These are phyloP conservation scores for Eubucco bourcierii DNA, from an alignment of 2,113 vertebrate species.

Conservation along the genomic window DNA sequence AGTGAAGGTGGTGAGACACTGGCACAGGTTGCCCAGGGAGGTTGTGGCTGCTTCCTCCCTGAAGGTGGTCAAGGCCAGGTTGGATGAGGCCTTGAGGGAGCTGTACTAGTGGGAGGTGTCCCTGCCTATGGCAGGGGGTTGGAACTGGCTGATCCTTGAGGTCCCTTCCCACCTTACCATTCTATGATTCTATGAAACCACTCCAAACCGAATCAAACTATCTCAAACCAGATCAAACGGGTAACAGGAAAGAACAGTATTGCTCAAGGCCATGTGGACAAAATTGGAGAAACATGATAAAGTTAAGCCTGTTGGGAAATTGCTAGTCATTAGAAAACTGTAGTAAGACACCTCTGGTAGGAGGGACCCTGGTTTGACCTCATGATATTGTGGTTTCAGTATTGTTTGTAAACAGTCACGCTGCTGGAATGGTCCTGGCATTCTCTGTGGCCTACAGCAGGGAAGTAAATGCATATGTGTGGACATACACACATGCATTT, in stretches of 20 bases:
- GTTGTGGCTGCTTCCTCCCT: too few species aligned
- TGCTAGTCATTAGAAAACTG: neutral
- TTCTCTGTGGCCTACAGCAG: neutral
- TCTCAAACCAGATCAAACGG: too few species aligned
- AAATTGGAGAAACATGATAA: neutral
- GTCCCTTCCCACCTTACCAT: too few species aligned
- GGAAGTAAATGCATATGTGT: neutral
- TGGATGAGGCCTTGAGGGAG: too few species aligned
- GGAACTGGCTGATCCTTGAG: too few species aligned
- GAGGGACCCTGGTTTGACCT: neutral
- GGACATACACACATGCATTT: rapidly evolving
- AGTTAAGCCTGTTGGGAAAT: neutral
- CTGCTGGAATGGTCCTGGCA: neutral
- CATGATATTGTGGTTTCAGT: neutral
- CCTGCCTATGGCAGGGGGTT: too few species aligned
- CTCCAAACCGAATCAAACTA: too few species aligned
- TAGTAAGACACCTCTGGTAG: neutral
- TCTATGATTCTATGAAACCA: too few species aligned
- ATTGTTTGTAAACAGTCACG: neutral
- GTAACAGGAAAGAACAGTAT: neutral
- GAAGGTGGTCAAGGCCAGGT: too few species aligned
- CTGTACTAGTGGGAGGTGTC: too few species aligned
- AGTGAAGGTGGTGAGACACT: too few species aligned
- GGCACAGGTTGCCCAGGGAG: too few species aligned
- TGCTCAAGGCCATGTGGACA: neutral